These are phyloP conservation scores for Leptatherina wallacei DNA, from an alignment of 2,797 vertebrate species.

Conservation along the genomic window DNA sequence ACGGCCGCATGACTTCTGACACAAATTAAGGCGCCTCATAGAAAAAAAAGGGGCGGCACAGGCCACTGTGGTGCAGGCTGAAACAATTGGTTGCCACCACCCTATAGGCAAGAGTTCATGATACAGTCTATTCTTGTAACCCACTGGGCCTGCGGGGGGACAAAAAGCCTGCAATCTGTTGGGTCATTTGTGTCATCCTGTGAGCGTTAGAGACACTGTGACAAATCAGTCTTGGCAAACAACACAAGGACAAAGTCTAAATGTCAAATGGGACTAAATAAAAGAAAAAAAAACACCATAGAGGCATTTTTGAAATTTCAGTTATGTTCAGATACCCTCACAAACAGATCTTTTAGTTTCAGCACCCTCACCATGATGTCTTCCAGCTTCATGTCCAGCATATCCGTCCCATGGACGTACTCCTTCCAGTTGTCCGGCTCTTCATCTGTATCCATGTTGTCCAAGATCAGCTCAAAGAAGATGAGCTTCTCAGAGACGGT, in stretches of 20 bases:
- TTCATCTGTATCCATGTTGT: conserved; percentile 90
- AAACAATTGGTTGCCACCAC: conserved; percentile 45
- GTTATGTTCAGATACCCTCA: background rate
- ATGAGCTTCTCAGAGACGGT: conserved; percentile 95
- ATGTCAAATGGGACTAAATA: background rate
- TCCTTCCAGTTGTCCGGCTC: conserved; percentile 94
- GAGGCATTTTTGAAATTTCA: conserved; percentile 1
- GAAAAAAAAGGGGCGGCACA: conserved; percentile 5
- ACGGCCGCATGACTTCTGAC: conserved; percentile 50
- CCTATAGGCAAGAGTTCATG: conserved; percentile 55
- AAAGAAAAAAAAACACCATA: background rate
- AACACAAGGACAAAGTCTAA: conserved; percentile 34
- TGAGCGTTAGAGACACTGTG: conserved; percentile 11
- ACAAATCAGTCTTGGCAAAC: conserved; percentile 32
- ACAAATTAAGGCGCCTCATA: conserved; percentile 30
- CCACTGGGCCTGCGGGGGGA: conserved; percentile 13
- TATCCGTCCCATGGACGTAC: conserved; percentile 91
- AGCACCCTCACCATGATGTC: conserved; percentile 91
- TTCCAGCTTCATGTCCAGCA: conserved; percentile 96
- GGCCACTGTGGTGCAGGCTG: conserved; percentile 34
- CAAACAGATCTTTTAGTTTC: background rate
- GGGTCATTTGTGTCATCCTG: conserved; percentile 42
- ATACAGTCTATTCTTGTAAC: conserved; percentile 42
- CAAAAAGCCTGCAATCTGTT: background rate
- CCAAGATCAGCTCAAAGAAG: conserved; percentile 98